These are phyloP conservation scores for Aquatica leii DNA, from an alignment of 2,888 invertebrate species.

Conservation along the genomic window DNA sequence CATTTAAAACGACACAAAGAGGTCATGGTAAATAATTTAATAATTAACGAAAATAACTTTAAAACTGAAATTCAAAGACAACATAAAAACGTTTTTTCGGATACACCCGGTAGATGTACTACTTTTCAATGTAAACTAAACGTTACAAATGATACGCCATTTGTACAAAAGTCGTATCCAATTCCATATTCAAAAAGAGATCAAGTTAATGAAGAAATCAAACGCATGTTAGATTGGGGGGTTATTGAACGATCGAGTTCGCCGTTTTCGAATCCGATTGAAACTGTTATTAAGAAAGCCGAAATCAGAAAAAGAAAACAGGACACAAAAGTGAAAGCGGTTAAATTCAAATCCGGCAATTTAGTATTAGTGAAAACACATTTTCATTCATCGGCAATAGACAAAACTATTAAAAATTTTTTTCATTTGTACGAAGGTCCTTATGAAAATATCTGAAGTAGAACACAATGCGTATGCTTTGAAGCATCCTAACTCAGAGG, in stretches of 20 bases:
- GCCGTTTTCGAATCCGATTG: no score
- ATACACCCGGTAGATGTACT: conserved; percentile 4
- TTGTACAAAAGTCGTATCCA: conserved; percentile 17
- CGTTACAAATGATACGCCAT: not conserved
- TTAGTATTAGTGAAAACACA: no score
- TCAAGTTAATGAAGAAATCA: conserved; percentile 15
- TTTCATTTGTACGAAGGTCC: no score
- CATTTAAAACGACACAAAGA: not conserved
- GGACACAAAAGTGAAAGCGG: not conserved
- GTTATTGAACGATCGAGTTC: conserved; percentile 22
- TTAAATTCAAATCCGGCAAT: no score
- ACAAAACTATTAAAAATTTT: no score
- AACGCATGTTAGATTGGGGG: conserved; percentile 17
- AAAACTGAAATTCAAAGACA: not conserved
- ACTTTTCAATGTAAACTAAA: not conserved
- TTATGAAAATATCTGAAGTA: no score
- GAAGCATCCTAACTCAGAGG: no score
- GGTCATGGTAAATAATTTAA: not conserved
- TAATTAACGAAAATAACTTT: not conserved
- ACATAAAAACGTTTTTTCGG: not conserved
- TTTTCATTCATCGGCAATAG: no score
- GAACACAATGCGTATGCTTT: no score
- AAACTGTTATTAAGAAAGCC: no score
- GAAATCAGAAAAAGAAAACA: not conserved
- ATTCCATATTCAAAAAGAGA: conserved; percentile 15